phyloP scores from a whole-genome alignment of 35 echinoderm and acorn worm genomes.

The Hemicentrotus pulcherrimus region DNA sequence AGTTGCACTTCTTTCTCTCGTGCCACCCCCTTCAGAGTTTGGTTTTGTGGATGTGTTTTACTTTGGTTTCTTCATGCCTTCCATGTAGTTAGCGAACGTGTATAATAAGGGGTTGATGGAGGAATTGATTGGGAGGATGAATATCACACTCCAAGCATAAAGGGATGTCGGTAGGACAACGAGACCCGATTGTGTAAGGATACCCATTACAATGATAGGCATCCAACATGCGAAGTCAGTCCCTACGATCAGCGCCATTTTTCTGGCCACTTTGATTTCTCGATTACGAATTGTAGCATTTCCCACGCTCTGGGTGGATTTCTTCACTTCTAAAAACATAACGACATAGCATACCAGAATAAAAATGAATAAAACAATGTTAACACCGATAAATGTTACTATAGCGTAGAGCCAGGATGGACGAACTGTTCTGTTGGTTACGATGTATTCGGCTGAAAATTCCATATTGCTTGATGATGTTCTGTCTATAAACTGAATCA shows the following conservation, averaged over 20 bases:
- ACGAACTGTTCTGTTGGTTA: neutral
- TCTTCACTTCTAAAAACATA: constrained; percentile 72
- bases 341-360: constrained; percentile 63
- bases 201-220: constrained; percentile 82
- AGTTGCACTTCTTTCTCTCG: neutral
- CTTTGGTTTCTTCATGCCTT: neutral
- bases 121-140: constrained; percentile 80
- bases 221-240: constrained; percentile 89
- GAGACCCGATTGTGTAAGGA: constrained; percentile 57
- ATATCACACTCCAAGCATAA: constrained; percentile 83
- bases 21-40: no score
- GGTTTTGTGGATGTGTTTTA: neutral
- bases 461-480: neutral
- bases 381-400: constrained; percentile 70
- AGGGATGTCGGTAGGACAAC: constrained; percentile 56
- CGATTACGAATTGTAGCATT: neutral
- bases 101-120: constrained; percentile 78
- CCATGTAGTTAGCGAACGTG: constrained; percentile 40
- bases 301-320: constrained; percentile 32
- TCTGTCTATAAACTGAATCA: neutral
- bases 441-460: neutral
- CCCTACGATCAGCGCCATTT: constrained; percentile 81
- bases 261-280: constrained; percentile 82
- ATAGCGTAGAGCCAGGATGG: constrained; percentile 74
- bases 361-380: constrained; percentile 54